These are phyloP conservation scores for Nudaria mundana DNA, from an alignment of 2,888 invertebrate genomes.

Conservation along the genomic window DNA sequence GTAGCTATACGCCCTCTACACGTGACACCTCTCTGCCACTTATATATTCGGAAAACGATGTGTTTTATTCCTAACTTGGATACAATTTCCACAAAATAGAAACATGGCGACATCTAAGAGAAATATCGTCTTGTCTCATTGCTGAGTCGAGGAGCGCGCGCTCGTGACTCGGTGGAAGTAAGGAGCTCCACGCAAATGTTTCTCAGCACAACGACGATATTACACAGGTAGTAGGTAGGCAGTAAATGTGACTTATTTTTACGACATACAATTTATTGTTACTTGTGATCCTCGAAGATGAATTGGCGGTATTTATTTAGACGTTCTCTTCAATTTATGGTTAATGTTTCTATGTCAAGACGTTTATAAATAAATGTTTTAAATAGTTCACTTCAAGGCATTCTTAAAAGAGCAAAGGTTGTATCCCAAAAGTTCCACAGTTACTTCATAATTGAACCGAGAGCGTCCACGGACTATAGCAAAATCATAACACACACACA, in stretches of 20 bases:
- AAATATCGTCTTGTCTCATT: not conserved
- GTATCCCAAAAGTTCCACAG: too few relatives aligned
- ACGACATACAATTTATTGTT: not conserved
- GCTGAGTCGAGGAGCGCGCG: not conserved
- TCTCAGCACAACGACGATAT: not conserved
- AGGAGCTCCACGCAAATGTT: not conserved
- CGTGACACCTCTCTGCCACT: not conserved
- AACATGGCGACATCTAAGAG: not conserved
- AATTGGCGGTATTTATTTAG: not conserved
- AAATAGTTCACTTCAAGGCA: too few relatives aligned
- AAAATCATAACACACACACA: too few relatives aligned
- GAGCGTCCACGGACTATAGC: too few relatives aligned
- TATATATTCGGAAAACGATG: not conserved
- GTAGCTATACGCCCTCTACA: not conserved
- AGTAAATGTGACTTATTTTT: slow-evolving; percentile 5
- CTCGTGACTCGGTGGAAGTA: not conserved
- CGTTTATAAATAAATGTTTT: too few relatives aligned
- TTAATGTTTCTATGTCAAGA: too few relatives aligned
- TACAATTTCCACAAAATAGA: not conserved
- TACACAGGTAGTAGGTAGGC: not conserved
- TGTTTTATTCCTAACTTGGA: not conserved
- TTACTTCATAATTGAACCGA: too few relatives aligned
- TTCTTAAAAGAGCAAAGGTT: too few relatives aligned
- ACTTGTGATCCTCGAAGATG: not conserved
- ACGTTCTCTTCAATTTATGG: not conserved